Conservation (phyloP, 2,888 invertebrate genomes). For the Cecidostiba fungosa region DNA sequence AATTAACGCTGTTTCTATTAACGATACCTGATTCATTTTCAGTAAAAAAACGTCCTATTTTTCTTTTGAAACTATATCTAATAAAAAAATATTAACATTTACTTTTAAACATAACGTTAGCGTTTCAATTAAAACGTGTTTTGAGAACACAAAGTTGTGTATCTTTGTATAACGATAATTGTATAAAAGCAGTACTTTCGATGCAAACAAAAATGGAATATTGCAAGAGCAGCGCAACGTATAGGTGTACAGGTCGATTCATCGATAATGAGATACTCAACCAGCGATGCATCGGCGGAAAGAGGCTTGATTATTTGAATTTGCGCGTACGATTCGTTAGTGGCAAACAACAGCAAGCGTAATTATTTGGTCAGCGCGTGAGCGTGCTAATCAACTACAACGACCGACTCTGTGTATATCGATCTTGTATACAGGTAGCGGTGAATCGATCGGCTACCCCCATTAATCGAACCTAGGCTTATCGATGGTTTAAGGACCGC, state of each 20-base stretch:
- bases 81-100: too few species aligned
- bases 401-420: neutral
- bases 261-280: conserved; percentile 19
- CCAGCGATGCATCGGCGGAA: neutral
- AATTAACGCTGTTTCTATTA: too few species aligned
- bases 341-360: neutral
- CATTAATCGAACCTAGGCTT: conserved; percentile 5
- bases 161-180: too few species aligned
- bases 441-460: conserved; percentile 4
- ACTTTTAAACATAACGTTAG: too few species aligned
- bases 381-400: conserved; percentile 17
- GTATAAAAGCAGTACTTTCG: neutral
- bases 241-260: neutral
- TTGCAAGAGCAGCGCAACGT: neutral
- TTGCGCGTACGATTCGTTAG: conserved; percentile 8
- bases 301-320: conserved; percentile 21
- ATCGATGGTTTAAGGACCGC: conserved; percentile 17
- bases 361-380: conserved; percentile 16
- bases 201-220: neutral
- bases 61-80: too few species aligned
- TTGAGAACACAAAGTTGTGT: too few species aligned
- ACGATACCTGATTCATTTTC: too few species aligned
- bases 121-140: too few species aligned
- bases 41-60: too few species aligned
- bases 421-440: conserved; percentile 5